These are phyloP conservation scores for Calidris pugnax DNA, from an alignment of 2,113 vertebrate genomes.

Conservation along the genomic window DNA sequence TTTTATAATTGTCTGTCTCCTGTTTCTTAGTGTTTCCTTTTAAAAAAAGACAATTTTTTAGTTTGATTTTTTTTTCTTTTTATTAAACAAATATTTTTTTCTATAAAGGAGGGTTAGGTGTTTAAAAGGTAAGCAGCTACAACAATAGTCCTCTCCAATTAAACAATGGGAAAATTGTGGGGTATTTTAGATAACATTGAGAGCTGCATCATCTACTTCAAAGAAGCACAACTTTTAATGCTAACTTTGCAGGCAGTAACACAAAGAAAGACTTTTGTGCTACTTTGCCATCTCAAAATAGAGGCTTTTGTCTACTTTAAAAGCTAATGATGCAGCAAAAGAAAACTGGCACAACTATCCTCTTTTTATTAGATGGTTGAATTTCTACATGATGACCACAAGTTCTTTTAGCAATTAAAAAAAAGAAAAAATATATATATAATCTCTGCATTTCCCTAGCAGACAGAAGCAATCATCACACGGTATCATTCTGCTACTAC, in stretches of 20 bases:
- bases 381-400: neutral
- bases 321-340: neutral
- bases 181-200: neutral
- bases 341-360: neutral
- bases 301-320: neutral
- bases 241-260: neutral
- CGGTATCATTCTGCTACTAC: neutral
- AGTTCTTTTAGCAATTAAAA: neutral
- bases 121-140: neutral
- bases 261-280: neutral
- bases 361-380: neutral
- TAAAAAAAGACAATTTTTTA: neutral
- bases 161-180: neutral
- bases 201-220: neutral
- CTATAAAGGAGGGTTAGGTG: neutral
- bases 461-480: neutral
- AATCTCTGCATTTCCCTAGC: neutral
- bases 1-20: neutral
- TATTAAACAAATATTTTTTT: neutral
- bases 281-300: neutral
- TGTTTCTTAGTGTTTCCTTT: neutral
- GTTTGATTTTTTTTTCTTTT: neutral
- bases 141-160: neutral
- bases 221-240: neutral
- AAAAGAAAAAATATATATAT: fast-evolving